Evolutionary conservation across 2,888 invertebrate species (phyloP).

Genomic region (Lepidochitona cinerea): DNA sequence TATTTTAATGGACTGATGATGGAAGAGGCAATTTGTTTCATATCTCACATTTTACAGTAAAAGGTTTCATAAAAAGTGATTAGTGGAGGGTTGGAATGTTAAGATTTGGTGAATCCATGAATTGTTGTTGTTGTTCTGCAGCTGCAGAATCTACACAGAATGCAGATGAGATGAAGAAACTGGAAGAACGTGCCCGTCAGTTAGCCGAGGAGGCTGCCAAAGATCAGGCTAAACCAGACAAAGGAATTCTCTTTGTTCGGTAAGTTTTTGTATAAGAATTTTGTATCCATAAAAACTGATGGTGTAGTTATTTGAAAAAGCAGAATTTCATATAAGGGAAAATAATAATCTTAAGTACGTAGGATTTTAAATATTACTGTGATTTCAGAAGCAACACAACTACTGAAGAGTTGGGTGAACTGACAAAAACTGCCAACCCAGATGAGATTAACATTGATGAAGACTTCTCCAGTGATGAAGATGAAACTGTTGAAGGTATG

Average conservation of each 20-base stretch:
- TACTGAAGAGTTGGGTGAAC: slow-evolving; percentile 64
- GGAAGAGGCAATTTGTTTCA: too few species aligned
- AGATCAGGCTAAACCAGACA: slow-evolving; percentile 60
- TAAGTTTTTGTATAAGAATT: slow-evolving; percentile 31
- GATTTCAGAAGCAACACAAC: slow-evolving; percentile 63
- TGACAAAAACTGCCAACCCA: slow-evolving; percentile 66
- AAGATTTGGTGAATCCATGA: too few species aligned
- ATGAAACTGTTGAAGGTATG: slow-evolving; percentile 64
- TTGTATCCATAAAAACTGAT: too few species aligned
- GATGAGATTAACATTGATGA: slow-evolving; percentile 70
- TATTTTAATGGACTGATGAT: too few species aligned
- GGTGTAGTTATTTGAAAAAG: too few species aligned
- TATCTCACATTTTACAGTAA: too few species aligned
- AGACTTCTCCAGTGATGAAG: slow-evolving; percentile 65
- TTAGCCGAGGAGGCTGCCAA: slow-evolving; percentile 64
- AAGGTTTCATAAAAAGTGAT: too few species aligned
- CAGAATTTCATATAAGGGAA: too few species aligned
- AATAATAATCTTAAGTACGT: too few species aligned
- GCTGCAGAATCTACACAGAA: slow-evolving; percentile 19
- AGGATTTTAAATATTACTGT: too few species aligned
- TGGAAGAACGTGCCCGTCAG: slow-evolving; percentile 66
- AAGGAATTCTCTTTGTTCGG: slow-evolving; percentile 68
- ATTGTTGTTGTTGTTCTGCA: too few species aligned
- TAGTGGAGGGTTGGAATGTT: too few species aligned
- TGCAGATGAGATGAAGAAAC: slow-evolving; percentile 64